Percentiles rank a stretch among this genome's conserved stretches.
phyloP scores from a whole-genome alignment of 2,113 vertebrate species.

The Ptyas mucosa region DNA sequence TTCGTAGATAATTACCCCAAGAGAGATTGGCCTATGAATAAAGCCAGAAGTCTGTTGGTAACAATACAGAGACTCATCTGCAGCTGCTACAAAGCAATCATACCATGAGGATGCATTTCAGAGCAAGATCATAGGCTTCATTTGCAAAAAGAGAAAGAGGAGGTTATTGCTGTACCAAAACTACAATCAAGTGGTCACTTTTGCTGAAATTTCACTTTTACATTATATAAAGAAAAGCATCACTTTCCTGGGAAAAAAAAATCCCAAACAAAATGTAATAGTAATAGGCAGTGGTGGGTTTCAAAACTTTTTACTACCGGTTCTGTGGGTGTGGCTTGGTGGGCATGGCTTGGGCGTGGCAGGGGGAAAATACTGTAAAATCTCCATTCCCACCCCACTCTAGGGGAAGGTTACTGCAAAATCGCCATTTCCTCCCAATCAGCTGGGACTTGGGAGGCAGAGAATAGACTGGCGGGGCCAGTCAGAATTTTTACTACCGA shows the following conservation, averaged over 20 bases:
- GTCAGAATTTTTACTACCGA: too few relatives aligned
- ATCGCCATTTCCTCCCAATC: too few relatives aligned
- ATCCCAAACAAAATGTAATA: neutral
- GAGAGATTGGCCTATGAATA: conserved; percentile 42
- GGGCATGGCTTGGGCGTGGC: too few relatives aligned
- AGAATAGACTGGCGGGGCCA: too few relatives aligned
- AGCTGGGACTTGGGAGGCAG: too few relatives aligned
- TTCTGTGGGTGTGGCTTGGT: too few relatives aligned
- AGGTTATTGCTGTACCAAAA: neutral
- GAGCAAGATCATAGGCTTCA: neutral
- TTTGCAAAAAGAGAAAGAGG: neutral
- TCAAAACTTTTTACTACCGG: too few relatives aligned
- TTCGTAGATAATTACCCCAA: conserved; percentile 55
- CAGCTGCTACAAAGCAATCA: neutral
- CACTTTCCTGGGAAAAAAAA: neutral
- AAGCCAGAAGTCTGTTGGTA: conserved; percentile 1
- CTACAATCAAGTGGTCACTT: neutral
- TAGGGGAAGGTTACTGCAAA: too few relatives aligned
- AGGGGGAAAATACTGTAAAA: too few relatives aligned
- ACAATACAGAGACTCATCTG: neutral
- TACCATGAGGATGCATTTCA: neutral
- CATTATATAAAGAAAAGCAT: neutral
- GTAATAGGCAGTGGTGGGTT: too few relatives aligned
- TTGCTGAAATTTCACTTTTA: neutral
- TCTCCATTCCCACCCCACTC: too few relatives aligned